Percentiles rank a stretch among this genome's conserved stretches.
Evolutionary conservation across 2,797 vertebrate species (phyloP).

Genomic region (Cryptoblepharus egeriae): DNA sequence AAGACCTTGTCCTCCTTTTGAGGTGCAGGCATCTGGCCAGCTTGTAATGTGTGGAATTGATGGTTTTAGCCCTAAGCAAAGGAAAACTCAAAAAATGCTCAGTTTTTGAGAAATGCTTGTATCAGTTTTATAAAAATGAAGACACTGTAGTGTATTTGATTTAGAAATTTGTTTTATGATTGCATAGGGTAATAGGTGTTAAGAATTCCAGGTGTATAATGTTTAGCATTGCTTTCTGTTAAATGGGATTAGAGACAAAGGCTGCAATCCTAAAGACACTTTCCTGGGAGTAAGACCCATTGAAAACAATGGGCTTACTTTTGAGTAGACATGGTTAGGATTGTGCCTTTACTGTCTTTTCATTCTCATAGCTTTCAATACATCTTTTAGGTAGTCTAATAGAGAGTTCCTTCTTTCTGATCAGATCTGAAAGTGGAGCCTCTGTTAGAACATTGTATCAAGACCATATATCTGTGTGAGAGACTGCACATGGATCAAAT

Average conservation of each 20-base stretch:
- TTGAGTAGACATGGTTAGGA: no score
- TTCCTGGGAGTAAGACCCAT: no score
- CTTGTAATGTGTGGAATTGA: neutral
- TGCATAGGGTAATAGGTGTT: slow-evolving; percentile 10
- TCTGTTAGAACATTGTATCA: neutral
- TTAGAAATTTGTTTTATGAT: slow-evolving; percentile 29
- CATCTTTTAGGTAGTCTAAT: neutral
- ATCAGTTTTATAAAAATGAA: accelerated
- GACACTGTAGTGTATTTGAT: slow-evolving; percentile 6
- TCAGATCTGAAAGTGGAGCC: neutral
- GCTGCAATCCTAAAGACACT: no score
- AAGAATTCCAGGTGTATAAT: neutral
- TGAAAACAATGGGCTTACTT: no score
- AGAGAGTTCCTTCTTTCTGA: neutral
- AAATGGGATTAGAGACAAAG: neutral
- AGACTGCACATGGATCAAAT: no score
- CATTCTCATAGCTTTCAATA: neutral
- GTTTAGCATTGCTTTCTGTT: neutral
- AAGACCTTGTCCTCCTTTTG: no score
- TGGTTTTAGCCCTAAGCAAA: neutral
- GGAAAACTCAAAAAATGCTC: neutral
- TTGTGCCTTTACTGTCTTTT: neutral
- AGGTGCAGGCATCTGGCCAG: no score
- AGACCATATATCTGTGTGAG: no score
- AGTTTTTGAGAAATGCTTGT: neutral